Evolutionary conservation across 92 coral and sea anemone species (phyloP).

Genomic region (Siderastrea siderea): DNA sequence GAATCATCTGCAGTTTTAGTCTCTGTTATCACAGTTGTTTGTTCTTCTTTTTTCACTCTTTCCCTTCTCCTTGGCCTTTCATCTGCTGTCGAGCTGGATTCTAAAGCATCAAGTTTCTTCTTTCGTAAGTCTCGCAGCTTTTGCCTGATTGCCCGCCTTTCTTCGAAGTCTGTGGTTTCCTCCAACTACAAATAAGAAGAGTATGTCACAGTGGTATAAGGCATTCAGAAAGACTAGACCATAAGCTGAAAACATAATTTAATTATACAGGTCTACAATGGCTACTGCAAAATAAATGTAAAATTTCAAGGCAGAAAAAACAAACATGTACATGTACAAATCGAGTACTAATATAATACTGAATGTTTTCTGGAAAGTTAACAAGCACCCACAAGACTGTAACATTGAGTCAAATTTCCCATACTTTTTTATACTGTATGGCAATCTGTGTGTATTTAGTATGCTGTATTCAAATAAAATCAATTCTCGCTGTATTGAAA

Average conservation of each 20-base stretch:
- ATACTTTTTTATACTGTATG: too few relatives aligned
- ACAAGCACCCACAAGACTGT: too few relatives aligned
- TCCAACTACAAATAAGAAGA: constrained; percentile 79
- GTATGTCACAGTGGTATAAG: neutral
- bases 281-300: neutral
- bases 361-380: too few relatives aligned
- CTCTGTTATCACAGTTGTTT: constrained; percentile 44
- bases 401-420: too few relatives aligned
- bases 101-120: constrained; percentile 85
- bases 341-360: too few relatives aligned
- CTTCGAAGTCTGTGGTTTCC: constrained; percentile 86
- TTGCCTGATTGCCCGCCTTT: constrained; percentile 90
- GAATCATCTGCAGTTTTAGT: constrained; percentile 34
- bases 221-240: neutral
- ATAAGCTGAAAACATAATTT: too few relatives aligned
- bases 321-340: too few relatives aligned
- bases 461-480: too few relatives aligned
- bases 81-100: constrained; percentile 63
- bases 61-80: constrained; percentile 59
- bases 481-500: too few relatives aligned
- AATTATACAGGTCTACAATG: too few relatives aligned
- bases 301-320: neutral
- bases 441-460: too few relatives aligned
- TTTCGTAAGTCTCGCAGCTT: constrained; percentile 86
- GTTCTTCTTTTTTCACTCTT: constrained; percentile 37